phyloP scores from a whole-genome alignment of 2,797 vertebrate genomes.

The Bovichtus variegatus region DNA sequence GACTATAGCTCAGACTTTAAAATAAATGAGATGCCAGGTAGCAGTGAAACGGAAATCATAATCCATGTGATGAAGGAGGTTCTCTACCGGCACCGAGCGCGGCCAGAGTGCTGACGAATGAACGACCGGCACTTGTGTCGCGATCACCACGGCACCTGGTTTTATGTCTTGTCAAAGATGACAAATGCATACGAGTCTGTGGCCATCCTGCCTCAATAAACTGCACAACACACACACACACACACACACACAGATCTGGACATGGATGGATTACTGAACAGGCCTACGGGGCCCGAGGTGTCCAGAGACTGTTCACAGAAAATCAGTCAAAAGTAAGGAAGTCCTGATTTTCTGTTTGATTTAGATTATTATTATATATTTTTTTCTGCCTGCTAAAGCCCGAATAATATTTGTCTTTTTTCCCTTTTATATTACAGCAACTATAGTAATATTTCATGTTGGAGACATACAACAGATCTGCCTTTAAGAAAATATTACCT shows the following conservation, averaged over 20 bases:
- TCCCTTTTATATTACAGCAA: neutral
- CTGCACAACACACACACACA: neutral
- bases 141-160: conserved; percentile 3
- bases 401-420: neutral
- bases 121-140: neutral
- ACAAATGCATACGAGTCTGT: conserved; percentile 48
- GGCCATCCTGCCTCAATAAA: conserved; percentile 60
- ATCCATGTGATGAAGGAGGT: conserved; percentile 67
- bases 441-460: neutral
- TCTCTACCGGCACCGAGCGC: conserved; percentile 32
- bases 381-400: neutral
- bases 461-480: neutral
- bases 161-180: conserved; percentile 62
- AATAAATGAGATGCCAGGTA: conserved; percentile 55
- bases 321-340: no score
- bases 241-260: neutral
- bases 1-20: conserved; percentile 35
- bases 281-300: no score
- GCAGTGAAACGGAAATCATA: conserved; percentile 54
- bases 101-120: conserved; percentile 64
- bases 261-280: neutral
- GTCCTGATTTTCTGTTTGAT: neutral
- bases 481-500: neutral
- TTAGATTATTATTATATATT: no score
- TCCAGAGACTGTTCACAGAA: no score